Conservation (phyloP, 2,888 invertebrate species). For the Operophtera brumata region DNA sequence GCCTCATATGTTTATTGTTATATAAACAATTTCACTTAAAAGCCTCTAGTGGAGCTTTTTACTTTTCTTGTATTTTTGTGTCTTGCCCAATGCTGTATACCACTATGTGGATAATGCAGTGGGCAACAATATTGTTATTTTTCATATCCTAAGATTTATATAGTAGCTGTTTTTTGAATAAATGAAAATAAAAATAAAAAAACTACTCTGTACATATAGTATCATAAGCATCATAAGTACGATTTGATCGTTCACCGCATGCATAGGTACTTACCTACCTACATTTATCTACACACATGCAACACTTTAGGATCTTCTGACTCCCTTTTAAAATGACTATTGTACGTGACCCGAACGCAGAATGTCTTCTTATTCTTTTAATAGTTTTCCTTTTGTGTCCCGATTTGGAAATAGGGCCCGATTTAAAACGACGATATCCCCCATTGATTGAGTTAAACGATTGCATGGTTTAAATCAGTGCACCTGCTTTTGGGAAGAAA, state of each 20-base stretch:
- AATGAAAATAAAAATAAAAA: too few species aligned
- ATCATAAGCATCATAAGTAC: too few species aligned
- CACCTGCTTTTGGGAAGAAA: slow-evolving; percentile 3
- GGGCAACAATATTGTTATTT: too few species aligned
- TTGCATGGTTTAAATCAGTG: slow-evolving; percentile 22
- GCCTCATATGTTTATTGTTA: too few species aligned
- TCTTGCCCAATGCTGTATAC: too few species aligned
- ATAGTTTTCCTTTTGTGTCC: slow-evolving; percentile 53
- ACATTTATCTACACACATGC: slow-evolving; percentile 9
- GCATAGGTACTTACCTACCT: neutral
- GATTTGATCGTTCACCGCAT: neutral
- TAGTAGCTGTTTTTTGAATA: too few species aligned
- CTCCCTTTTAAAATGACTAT: slow-evolving; percentile 65
- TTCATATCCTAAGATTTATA: too few species aligned
- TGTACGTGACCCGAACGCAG: slow-evolving; percentile 61
- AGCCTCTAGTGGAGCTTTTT: too few species aligned
- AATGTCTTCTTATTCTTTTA: slow-evolving; percentile 59
- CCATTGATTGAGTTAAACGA: slow-evolving; percentile 31
- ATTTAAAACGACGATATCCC: slow-evolving; percentile 31
- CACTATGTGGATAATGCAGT: too few species aligned
- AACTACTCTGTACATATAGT: too few species aligned
- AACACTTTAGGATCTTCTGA: slow-evolving; percentile 27
- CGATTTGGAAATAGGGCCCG: slow-evolving; percentile 43
- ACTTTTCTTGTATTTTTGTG: too few species aligned
- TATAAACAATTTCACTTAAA: too few species aligned